Base-by-base conservation (phyloP, 2,113 vertebrate species). In the Alectura lathami region DNA sequence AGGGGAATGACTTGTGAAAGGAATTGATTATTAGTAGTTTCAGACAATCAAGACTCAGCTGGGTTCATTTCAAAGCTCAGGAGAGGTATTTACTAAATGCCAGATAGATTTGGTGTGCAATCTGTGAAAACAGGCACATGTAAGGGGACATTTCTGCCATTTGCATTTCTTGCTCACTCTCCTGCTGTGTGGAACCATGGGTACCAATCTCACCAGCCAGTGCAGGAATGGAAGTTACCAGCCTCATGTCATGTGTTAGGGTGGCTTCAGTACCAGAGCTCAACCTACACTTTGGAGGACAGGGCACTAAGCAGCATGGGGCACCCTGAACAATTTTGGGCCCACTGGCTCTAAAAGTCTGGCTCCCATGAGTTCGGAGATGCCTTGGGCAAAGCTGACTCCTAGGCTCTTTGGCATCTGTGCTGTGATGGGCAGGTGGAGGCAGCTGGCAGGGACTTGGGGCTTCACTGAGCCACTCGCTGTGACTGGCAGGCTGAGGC, bases 171-270 rank as follows among this genome's bases (percentile, higher is more conserved):
- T 64, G 12, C 34, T 87, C 12, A 30, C 24, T 54, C n/a, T 73
- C 8, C 24, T 75, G 34, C 23, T 13, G 1, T 1, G 2, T 56
- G 47, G 40, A 66, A 73, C 17, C 0, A 1, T 21, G 13, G 47
- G 23, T 64, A 77, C n/a, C 36, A 72, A 18, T 13, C 23, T 70
- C 50, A 34, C 17, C 27, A 32, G 17, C 36, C 34, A 29, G 11
- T 54, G 14, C 63, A 62, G 10, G 12, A 51, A 53, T 60, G n/a
- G 63, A 34, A 70, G 15, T 4, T 16, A 13, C 17, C 14, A 26
- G 11, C 42, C 26, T 79, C 34, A 8, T 54, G 21, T 5, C 26
- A 20, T 30, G 15, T 26, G 3, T 14, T 16, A 15, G 3, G 13
- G 43, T 23, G n/a, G 27, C 62, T 91, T 30, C 48, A 62, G 91